Conservation (phyloP, 1,140 invertebrate species). For the Drosophila hydei region DNA sequence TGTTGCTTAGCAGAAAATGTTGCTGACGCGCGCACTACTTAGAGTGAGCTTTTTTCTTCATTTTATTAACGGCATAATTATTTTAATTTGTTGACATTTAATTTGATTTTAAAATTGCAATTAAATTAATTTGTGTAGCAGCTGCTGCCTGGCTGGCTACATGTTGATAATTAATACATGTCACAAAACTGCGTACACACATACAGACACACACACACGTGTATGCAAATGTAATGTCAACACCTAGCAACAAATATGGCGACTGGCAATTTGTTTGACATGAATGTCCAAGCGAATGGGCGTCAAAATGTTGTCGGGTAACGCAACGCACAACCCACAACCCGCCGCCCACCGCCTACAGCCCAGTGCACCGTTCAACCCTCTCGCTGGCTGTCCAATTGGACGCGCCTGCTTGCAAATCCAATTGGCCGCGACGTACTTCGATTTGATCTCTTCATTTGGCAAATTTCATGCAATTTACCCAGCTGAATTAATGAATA, state of each 20-base stretch:
- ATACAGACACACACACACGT: not conserved
- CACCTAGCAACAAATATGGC: constrained; percentile 57
- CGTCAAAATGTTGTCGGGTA: constrained; percentile 39
- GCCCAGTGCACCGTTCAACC: too few species aligned
- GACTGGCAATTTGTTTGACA: constrained; percentile 63
- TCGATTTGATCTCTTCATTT: constrained; percentile 45
- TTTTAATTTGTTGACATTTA: constrained; percentile 79
- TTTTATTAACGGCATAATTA: constrained; percentile 68
- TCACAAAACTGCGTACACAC: constrained; percentile 54
- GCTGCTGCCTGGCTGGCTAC: constrained; percentile 59
- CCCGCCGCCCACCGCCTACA: not conserved
- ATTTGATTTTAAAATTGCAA: constrained; percentile 78
- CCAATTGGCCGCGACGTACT: constrained; percentile 33
- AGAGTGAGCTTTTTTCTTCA: not conserved
- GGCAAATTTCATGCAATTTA: constrained; percentile 48
- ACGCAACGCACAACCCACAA: not conserved
- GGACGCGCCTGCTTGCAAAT: constrained; percentile 35
- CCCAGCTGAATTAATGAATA: constrained; percentile 39
- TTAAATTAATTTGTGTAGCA: constrained; percentile 75
- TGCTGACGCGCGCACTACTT: constrained; percentile 48
- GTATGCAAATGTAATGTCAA: constrained; percentile 72
- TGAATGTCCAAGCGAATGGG: constrained; percentile 55
- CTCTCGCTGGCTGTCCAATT: constrained; percentile 22
- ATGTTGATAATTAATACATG: constrained; percentile 73
- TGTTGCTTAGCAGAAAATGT: constrained; percentile 43